Evolutionary conservation across 2,888 invertebrate genomes (phyloP), one percentile per base, ranked within the genome.

Genomic region (Peribatodes rhomboidaria): DNA sequence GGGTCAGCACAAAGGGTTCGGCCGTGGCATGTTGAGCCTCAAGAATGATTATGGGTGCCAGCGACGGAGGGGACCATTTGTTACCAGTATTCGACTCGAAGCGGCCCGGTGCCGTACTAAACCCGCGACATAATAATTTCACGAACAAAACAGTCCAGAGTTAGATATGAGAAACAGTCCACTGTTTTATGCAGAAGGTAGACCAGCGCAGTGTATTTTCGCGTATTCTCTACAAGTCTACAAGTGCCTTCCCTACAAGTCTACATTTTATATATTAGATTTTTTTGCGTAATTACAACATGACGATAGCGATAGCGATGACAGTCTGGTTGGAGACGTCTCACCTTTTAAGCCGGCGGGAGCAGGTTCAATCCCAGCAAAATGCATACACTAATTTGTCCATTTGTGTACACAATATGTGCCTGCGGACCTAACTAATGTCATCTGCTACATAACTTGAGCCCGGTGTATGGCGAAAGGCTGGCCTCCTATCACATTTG

Each of bases 1-100:
- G 57, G 69, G 69, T 60, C 65, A 44, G 54, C 52, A 65, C 49
- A 50, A 67, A 57, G 61, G 57, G 62, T 62, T 69, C 56, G 44
- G 52, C 33, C 22, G 65, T 44, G 42, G 42, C 58, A 58, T 54
- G 55, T 47, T 56, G 56, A 55, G 60, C 56, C 59, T 53, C 18
- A 55, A 64, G 53, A 63, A 57, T 50, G 55, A 62, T 65, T 65
- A 65, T 60, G 57, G 33, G 35, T 31, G 13, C 57, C 49, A 37
- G n/a, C 52, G 37, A 27, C 27, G 46, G 42, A 42, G 53, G 69
- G 54, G 61, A 60, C 39, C 55, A 65, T 72, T 69, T 68, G 67
- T 69, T 68, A 27, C 27, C 27, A 27, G 27, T 27, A 68, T 68
- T 63, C 62, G 52, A 58, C 31, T 41, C 20, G 55, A 33, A 57